Percentiles rank a stretch among this genome's conserved stretches.
Evolutionary conservation across 2,113 vertebrate species (phyloP).

Genomic region (Mobula hypostoma): DNA sequence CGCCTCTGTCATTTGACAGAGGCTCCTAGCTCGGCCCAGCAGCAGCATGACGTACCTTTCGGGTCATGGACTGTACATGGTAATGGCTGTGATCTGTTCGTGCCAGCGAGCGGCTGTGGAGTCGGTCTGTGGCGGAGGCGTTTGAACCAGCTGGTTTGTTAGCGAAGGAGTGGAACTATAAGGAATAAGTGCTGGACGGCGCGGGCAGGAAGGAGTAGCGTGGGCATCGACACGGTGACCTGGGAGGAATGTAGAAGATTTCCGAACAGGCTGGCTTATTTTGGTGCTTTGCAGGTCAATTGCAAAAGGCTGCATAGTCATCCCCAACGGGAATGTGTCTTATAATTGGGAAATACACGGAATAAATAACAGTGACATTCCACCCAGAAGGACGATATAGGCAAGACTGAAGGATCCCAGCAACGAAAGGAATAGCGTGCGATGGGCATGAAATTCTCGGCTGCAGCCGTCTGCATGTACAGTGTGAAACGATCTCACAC

Average conservation of each 20-base stretch:
- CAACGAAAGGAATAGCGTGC: background rate
- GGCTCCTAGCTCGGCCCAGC: slow-evolving; percentile 12
- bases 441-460: background rate
- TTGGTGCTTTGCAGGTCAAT: slow-evolving; percentile 33
- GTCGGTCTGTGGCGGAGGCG: background rate
- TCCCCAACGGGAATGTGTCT: background rate
- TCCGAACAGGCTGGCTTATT: background rate
- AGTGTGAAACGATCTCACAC: background rate
- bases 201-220: background rate
- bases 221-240: background rate
- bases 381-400: background rate
- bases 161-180: background rate
- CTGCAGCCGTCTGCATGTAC: background rate
- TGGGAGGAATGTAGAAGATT: no score
- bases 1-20: background rate
- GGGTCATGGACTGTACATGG: background rate
- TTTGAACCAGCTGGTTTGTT: background rate
- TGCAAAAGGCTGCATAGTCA: background rate
- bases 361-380: background rate
- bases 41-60: slow-evolving; percentile 2
- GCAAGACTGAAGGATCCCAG: background rate
- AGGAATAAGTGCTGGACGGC: background rate
- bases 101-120: background rate
- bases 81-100: background rate
- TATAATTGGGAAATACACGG: background rate